Evolutionary conservation across 2,888 invertebrate genomes (phyloP), one percentile per base, ranked within the genome.

Genomic region (Synergus umbraculus): DNA sequence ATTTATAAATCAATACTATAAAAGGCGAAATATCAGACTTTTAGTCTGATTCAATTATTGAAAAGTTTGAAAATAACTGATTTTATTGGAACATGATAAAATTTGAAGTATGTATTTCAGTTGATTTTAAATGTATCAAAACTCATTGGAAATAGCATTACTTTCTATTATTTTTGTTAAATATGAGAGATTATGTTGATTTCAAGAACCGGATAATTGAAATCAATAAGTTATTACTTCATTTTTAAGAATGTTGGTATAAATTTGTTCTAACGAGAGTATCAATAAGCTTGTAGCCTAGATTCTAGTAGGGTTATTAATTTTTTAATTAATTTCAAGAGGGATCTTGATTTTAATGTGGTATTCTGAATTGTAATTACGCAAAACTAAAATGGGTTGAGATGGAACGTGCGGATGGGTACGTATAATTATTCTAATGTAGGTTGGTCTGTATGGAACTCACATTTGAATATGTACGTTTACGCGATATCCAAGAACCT

Each of bases 361-460:
- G 66, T 44, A 73, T 29, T 54, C 54, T 73, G 54, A 37, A 54
- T 54, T 41, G 73, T 54, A 54, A 73, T 73, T 73, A 73, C 29
- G 73, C 37, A 29, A 37, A 67, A 63, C 13, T 63, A 13, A 63
- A 63, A 76, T 63, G 37, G 80, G 58, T 65, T 73, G 84, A 83
- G 82, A 83, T 81, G 83, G 82, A 78, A 85, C 84, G 84, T 85
- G 85, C 85, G 85, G 84, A 82, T 87, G 86, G 85, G 86, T 87
- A 87, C 86, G 84, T 86, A 87, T 89, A 89, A 89, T 90, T 89
- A 89, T 89, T 89, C 88, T 88, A 86, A 87, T 87, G 86, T 85
- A 85, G 85, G 84, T 83, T 82, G 77, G 77, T 79, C 79, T 77
- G 43, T 67, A 66, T 66, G 82, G 83, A 78, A 80, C 79, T 79